Evolutionary conservation across 64 coral and sea anemone species (phyloP), one percentile per base, ranked within the genome.

Genomic region (Catalaphyllia jardinei): DNA sequence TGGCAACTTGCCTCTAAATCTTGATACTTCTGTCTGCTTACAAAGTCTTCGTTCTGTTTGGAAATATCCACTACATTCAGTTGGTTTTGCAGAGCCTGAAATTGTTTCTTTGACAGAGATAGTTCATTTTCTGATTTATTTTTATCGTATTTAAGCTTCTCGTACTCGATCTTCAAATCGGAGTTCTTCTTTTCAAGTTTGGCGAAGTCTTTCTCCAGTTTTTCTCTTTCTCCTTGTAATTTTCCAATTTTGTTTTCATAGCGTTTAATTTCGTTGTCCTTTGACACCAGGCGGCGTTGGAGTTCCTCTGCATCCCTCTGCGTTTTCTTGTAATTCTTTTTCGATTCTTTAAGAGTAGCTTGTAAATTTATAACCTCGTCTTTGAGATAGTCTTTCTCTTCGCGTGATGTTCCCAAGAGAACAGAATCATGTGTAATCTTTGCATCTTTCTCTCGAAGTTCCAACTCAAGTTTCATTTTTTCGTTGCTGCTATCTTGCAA

Each of bases 1-100:
- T 96, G 95, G 28, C 93, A 96, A 3, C 72, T 90, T 17, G 88
- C 89, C 51, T 96, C 95, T 7, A 96, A 78, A 17, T 96, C 95
- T 52, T 88, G 79, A 33, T 93, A 87, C 65, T 91, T 96, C 77
- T 85, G 93, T 10, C 86, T 30, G 71, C 87, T 96, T 31, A 91
- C 88, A 20, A 86, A 75, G 29, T 96, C 95, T 67, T 86, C 83
- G 52, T 78, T 54, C 46, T 75, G 87, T 20, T 29, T 93, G 10
- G 28, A 73, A 62, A 31, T 19, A 28, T 73, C 83, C 42, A 86
- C 74, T 55, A 85, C 75, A 35, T 49, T 86, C 19, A 93, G 59
- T 31, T 96, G 91, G 10, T 57, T 78, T 83, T 86, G 82, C 31
- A 96, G 61, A 42, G 87, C 77, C 4, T 96, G 86, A 24, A 93